Percentiles rank a stretch among this genome's conserved stretches.
phyloP scores from a whole-genome alignment of 2,888 invertebrate genomes.

The Stenodera caucasica region DNA sequence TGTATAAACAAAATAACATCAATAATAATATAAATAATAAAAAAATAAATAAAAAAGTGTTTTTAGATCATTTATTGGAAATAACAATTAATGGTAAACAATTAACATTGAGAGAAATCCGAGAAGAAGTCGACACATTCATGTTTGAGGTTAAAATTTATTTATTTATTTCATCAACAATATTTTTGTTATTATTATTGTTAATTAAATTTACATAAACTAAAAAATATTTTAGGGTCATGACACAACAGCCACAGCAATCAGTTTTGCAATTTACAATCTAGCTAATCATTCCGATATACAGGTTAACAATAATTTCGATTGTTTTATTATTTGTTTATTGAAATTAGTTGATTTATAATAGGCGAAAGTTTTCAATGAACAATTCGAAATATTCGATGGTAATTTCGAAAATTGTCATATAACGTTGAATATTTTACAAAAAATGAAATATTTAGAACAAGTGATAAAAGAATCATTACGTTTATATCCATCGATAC shows the following conservation, averaged over 20 bases:
- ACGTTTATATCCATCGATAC: conserved; percentile 47
- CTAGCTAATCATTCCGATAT: conserved; percentile 53
- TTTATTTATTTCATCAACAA: background rate
- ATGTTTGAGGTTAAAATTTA: conserved; percentile 64
- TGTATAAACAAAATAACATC: conserved; percentile 30
- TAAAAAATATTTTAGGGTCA: conserved; percentile 47
- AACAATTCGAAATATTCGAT: conserved; percentile 49
- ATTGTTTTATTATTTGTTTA: too few species aligned
- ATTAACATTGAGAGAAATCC: conserved; percentile 53
- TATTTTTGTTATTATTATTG: conserved; percentile 10
- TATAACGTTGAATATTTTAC: conserved; percentile 42
- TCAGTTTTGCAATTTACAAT: conserved; percentile 54
- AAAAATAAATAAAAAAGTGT: conserved; percentile 12
- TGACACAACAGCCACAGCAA: conserved; percentile 55
- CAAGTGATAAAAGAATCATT: conserved; percentile 47
- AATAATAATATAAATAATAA: background rate
- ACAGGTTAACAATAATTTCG: conserved; percentile 42
- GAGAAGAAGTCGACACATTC: conserved; percentile 72
- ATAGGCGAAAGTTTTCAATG: conserved; percentile 47
- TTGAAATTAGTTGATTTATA: too few species aligned
- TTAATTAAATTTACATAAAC: conserved; percentile 15
- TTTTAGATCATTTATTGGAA: conserved; percentile 19
- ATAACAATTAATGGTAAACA: conserved; percentile 58
- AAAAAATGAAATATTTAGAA: conserved; percentile 48
- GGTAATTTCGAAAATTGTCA: conserved; percentile 29